phyloP scores from a whole-genome alignment of 2,113 vertebrate species.

The Tringa solitaria region DNA sequence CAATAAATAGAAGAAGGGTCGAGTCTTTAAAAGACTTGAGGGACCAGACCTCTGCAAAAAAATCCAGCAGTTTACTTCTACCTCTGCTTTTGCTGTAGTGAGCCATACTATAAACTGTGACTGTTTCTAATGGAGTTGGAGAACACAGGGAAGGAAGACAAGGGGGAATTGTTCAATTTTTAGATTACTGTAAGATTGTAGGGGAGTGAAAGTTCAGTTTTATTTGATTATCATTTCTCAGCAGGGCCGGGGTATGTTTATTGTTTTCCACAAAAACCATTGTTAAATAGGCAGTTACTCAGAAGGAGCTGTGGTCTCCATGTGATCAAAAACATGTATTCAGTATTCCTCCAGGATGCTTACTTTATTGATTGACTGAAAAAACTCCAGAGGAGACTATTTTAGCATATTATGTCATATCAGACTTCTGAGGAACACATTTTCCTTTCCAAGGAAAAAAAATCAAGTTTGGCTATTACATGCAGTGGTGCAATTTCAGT shows the following conservation, averaged over 20 bases:
- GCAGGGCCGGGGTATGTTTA: background rate
- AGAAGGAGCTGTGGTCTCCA: background rate
- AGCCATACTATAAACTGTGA: background rate
- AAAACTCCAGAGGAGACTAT: background rate
- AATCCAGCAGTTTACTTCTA: background rate
- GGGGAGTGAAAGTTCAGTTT: background rate
- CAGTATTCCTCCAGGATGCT: background rate
- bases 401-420: background rate
- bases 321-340: background rate
- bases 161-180: background rate
- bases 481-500: background rate
- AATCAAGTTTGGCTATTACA: background rate
- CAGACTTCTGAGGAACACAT: background rate
- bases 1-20: background rate
- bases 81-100: background rate
- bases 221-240: background rate
- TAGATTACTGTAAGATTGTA: background rate
- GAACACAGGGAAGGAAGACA: background rate
- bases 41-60: background rate
- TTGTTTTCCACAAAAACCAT: background rate
- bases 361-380: constrained; percentile 12
- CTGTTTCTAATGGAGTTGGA: background rate
- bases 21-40: background rate
- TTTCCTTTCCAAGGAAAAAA: background rate
- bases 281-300: background rate